Base-by-base conservation (phyloP, 2,797 vertebrate species). In the Pseudomugil tenellus region DNA sequence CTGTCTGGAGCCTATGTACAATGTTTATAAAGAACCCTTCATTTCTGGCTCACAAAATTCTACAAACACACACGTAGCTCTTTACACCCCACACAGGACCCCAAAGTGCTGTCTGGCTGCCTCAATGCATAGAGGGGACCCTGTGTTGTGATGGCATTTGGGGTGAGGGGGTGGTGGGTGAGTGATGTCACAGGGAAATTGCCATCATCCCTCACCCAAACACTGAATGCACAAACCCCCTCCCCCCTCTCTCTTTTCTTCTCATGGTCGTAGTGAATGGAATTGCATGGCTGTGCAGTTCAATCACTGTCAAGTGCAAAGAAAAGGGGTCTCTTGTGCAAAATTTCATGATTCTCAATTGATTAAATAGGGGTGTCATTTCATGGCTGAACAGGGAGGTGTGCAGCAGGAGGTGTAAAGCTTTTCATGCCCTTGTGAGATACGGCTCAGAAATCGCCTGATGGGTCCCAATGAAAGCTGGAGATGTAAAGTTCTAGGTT, bases 271-370 rank as follows among this genome's bases (percentile, higher is more conserved):
- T 85, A 87, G 86, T 93, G 87, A 93, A 92, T 91, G 89, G 87
- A 89, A 90, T 90, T 90, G 86, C 92, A 90, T 92, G 90, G 90
- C 91, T 92, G 91, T 92, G 91, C 91, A 86, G 89, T 92, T 92
- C 92, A 92, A 92, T 93, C 89, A 92, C 90, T 93, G 92, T 93
- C 92, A 92, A 92, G 84, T 88, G 82, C 76, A 81, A 83, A 89
- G 86, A 90, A 90, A 92, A 90, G 87, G 84, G 83, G 87, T 88
- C 87, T 91, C 91, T 91, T 90, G 90, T 92, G 92, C 88, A 91
- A 91, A 91, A 90, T 89, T 89, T 88, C 91, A 91, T 88, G 87
- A 91, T 91, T 91, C 91, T 91, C 92, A 91, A 91, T 90, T 91
- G 89, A 93, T 91, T 91, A 90, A 92, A 90, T 89, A 91, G 89